phyloP scores from a whole-genome alignment of 1,140 invertebrate species.

The Danaus melanippus region DNA sequence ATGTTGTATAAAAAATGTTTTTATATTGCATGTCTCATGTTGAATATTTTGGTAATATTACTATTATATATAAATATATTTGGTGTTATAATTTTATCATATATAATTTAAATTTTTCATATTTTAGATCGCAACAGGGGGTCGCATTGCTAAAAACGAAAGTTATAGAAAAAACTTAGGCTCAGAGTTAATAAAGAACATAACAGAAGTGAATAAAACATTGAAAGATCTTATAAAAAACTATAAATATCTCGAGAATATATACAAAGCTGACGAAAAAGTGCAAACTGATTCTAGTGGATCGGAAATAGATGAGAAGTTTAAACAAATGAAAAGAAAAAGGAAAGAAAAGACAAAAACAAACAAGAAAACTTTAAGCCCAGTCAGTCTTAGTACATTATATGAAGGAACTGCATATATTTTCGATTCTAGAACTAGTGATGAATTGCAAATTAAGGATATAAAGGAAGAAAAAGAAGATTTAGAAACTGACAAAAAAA shows the following conservation, averaged over 20 bases:
- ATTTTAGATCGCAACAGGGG: too few species aligned
- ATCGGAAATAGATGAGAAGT: conserved; percentile 22
- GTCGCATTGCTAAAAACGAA: too few species aligned
- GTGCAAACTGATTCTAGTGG: conserved; percentile 22
- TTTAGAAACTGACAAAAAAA: neutral
- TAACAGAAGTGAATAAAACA: conserved; percentile 36
- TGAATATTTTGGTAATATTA: too few species aligned
- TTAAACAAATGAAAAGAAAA: conserved; percentile 13
- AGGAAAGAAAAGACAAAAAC: conserved; percentile 13
- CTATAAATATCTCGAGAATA: conserved; percentile 36
- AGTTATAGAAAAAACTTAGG: too few species aligned
- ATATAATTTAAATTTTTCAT: too few species aligned
- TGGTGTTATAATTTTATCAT: too few species aligned
- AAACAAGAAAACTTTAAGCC: conserved; percentile 2
- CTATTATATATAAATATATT: too few species aligned
- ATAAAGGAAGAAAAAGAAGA: conserved; percentile 1
- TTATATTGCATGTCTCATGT: too few species aligned
- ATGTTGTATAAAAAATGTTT: too few species aligned
- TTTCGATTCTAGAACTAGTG: conserved; percentile 8
- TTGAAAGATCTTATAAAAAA: conserved; percentile 39
- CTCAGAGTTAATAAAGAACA: conserved; percentile 36
- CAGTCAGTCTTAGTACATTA: conserved; percentile 5
- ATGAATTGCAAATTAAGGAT: neutral
- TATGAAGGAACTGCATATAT: conserved; percentile 11
- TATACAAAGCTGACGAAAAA: conserved; percentile 29